These are phyloP conservation scores for Pristis pectinata DNA, from an alignment of 2,797 vertebrate species.

Conservation along the genomic window DNA sequence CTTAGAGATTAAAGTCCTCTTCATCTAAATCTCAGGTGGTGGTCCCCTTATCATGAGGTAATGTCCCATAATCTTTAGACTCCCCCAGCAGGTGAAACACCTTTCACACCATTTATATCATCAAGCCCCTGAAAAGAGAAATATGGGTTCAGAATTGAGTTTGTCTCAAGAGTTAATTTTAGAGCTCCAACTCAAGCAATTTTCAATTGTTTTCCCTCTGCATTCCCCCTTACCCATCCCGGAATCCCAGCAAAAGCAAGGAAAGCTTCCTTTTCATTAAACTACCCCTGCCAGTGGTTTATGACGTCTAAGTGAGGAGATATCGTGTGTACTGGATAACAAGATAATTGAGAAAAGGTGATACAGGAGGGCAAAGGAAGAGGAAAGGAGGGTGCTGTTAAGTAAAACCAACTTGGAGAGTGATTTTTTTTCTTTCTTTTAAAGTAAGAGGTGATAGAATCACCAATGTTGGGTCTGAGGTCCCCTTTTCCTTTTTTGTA, in stretches of 20 bases:
- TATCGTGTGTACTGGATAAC: background rate
- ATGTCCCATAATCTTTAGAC: no score
- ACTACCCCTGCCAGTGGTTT: background rate
- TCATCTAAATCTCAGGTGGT: no score
- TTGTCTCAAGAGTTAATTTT: background rate
- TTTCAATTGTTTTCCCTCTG: background rate
- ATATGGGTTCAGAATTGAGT: background rate
- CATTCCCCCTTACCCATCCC: no score
- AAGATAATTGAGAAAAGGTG: background rate
- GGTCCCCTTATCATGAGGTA: no score
- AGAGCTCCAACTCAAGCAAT: background rate
- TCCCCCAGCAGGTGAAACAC: no score
- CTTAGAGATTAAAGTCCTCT: no score
- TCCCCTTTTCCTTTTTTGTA: background rate
- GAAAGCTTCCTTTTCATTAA: background rate
- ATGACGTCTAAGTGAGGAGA: background rate
- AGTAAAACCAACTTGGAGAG: background rate
- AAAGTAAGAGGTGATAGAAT: background rate
- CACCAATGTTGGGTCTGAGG: background rate
- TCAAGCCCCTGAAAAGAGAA: no score
- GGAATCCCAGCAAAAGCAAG: background rate
- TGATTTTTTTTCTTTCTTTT: background rate
- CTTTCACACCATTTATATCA: no score
- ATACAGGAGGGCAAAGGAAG: background rate
- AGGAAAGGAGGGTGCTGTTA: background rate